phyloP scores from a whole-genome alignment of 64 coral and sea anemone genomes.

The Montipora sp. region DNA sequence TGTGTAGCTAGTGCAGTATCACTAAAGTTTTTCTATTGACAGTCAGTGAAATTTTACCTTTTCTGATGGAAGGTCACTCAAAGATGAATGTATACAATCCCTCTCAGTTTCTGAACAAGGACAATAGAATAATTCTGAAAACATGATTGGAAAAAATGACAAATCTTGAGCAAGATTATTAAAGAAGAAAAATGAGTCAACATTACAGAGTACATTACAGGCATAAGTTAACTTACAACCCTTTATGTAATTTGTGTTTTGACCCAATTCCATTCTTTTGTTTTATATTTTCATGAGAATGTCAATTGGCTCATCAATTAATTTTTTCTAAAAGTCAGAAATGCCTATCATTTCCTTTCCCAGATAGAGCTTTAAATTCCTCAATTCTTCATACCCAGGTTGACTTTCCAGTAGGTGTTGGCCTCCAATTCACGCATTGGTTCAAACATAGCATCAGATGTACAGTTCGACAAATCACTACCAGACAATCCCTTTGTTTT shows the following conservation, averaged over 20 bases:
- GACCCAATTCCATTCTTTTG: too few relatives aligned
- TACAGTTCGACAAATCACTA: slow-evolving; percentile 93
- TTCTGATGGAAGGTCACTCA: neutral
- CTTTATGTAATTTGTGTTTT: too few relatives aligned
- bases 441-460: slow-evolving; percentile 97
- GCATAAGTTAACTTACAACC: too few relatives aligned
- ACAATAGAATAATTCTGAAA: slow-evolving; percentile 10
- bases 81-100: neutral
- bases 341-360: neutral
- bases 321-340: neutral
- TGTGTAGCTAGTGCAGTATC: too few relatives aligned
- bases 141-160: neutral
- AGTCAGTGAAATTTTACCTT: neutral
- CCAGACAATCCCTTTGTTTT: slow-evolving; percentile 90
- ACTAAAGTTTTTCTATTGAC: too few relatives aligned
- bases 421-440: slow-evolving; percentile 86
- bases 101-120: slow-evolving; percentile 2
- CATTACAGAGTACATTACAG: too few relatives aligned
- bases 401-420: slow-evolving; percentile 71
- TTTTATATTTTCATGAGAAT: too few relatives aligned
- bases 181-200: too few relatives aligned
- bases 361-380: too few relatives aligned
- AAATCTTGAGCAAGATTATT: neutral
- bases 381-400: slow-evolving; percentile 35
- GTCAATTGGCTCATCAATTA: too few relatives aligned